These are phyloP conservation scores for Lucifuga dentata DNA, from an alignment of 2,113 vertebrate species.

Conservation along the genomic window DNA sequence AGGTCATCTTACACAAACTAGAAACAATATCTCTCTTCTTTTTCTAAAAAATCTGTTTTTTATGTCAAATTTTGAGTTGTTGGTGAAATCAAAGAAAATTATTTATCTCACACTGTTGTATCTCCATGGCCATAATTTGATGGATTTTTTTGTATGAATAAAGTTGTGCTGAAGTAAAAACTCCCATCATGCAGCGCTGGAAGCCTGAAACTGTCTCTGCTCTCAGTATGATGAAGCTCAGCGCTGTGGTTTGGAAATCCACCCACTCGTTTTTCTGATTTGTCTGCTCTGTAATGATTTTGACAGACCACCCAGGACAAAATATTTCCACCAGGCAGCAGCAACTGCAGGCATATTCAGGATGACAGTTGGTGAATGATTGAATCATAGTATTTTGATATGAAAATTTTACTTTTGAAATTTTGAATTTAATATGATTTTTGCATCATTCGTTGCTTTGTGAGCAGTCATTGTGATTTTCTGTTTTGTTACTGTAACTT, in stretches of 20 bases:
- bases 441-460: too few relatives aligned
- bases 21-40: too few relatives aligned
- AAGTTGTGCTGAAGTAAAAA: conserved; percentile 17
- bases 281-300: conserved; percentile 20
- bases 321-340: background rate
- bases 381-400: too few relatives aligned
- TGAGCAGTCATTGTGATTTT: too few relatives aligned
- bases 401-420: too few relatives aligned
- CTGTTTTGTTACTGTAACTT: too few relatives aligned
- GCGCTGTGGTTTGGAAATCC: conserved; percentile 39
- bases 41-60: too few relatives aligned
- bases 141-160: background rate
- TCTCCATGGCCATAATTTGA: background rate
- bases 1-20: too few relatives aligned
- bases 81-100: conserved; percentile 8
- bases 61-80: too few relatives aligned
- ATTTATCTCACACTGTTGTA: background rate
- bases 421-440: too few relatives aligned
- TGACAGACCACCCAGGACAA: conserved; percentile 41
- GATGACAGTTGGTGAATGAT: too few relatives aligned
- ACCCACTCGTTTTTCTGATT: conserved; percentile 38
- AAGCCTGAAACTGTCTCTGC: conserved; percentile 22
- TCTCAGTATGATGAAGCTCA: conserved; percentile 37
- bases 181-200: background rate
- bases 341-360: background rate